Percentiles rank a stretch among this genome's conserved stretches.
Evolutionary conservation across 2,888 invertebrate species (phyloP).

Genomic region (Eledona agricola): DNA sequence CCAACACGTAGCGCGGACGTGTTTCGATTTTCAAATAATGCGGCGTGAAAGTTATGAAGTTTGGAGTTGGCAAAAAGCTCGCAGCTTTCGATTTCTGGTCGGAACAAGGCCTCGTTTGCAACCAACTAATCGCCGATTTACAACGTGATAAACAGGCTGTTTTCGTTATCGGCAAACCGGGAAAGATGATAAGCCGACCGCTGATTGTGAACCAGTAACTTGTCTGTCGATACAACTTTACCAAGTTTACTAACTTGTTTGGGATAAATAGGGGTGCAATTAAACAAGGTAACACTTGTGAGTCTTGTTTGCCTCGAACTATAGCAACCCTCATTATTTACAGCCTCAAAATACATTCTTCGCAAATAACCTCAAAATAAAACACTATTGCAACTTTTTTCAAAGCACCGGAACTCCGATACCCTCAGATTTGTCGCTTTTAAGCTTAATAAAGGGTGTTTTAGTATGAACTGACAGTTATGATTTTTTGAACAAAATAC

Average conservation of each 20-base stretch:
- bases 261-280: slow-evolving; percentile 47
- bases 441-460: no score
- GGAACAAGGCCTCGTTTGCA: neutral
- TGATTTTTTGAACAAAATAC: no score
- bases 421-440: no score
- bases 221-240: slow-evolving; percentile 33
- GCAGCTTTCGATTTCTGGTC: slow-evolving; percentile 17
- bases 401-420: no score
- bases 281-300: slow-evolving; percentile 55
- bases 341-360: slow-evolving; percentile 56
- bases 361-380: no score
- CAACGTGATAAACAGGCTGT: slow-evolving; percentile 19
- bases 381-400: no score
- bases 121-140: slow-evolving; percentile 7
- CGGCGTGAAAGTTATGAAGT: slow-evolving; percentile 15
- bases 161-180: slow-evolving; percentile 18
- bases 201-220: slow-evolving; percentile 16
- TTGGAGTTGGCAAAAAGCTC: slow-evolving; percentile 14
- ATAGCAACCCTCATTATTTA: slow-evolving; percentile 57
- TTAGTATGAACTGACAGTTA: no score
- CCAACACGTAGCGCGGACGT: slow-evolving; percentile 12
- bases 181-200: slow-evolving; percentile 16
- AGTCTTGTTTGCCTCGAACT: slow-evolving; percentile 49
- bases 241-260: slow-evolving; percentile 38
- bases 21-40: slow-evolving; percentile 17